phyloP scores from a whole-genome alignment of 2,888 invertebrate genomes.

The Schizotus pectinicornis region DNA sequence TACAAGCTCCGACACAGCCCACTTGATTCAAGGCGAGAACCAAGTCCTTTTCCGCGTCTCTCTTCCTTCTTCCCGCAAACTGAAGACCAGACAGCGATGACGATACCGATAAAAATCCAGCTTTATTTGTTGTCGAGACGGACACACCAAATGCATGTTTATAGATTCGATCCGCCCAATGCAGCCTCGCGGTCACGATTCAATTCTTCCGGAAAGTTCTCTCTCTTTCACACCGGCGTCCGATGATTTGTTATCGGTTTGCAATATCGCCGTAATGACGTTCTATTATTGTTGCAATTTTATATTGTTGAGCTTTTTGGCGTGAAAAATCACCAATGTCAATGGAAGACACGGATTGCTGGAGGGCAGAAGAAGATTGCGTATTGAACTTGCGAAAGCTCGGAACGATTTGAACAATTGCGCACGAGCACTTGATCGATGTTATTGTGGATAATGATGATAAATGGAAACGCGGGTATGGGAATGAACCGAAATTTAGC shows the following conservation, averaged over 20 bases:
- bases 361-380: conserved; percentile 1
- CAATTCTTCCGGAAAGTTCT: conserved; percentile 35
- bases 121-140: conserved; percentile 26
- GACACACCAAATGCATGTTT: conserved; percentile 43
- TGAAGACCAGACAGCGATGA: conserved; percentile 12
- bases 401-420: neutral
- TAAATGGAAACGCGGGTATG: conserved; percentile 4
- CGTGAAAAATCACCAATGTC: conserved; percentile 5
- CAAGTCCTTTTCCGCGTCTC: conserved; percentile 6
- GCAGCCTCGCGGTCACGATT: conserved; percentile 37
- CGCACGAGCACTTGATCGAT: conserved; percentile 8
- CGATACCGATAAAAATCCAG: conserved; percentile 11
- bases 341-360: neutral
- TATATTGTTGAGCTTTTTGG: conserved; percentile 23
- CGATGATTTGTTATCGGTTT: conserved; percentile 30
- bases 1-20: conserved; percentile 29
- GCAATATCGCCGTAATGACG: conserved; percentile 30
- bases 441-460: conserved; percentile 18
- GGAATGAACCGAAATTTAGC: too few species aligned
- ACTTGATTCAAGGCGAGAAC: conserved; percentile 12
- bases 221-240: conserved; percentile 11
- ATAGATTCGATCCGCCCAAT: conserved; percentile 38
- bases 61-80: neutral
- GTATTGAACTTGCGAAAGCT: conserved; percentile 2
- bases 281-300: conserved; percentile 23